Conservation (phyloP, 1,140 invertebrate genomes). For the Rhizoglyphus robini region DNA sequence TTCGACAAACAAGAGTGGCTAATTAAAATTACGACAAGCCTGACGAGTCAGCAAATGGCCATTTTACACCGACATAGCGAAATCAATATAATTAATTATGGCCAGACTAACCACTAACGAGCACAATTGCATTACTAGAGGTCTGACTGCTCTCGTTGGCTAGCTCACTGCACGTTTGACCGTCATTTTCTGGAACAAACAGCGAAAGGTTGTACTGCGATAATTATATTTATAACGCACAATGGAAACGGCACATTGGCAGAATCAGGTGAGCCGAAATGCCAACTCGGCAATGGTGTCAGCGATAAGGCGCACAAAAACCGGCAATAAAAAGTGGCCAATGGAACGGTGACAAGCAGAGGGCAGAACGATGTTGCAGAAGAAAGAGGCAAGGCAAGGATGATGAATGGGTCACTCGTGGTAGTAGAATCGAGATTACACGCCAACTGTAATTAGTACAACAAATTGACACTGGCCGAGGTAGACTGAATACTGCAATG, state of each 20-base stretch:
- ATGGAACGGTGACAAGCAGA: slow-evolving; percentile 4
- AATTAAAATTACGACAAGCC: neutral
- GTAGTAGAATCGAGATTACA: slow-evolving; percentile 3
- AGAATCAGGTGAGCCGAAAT: slow-evolving; percentile 6
- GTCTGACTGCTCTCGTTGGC: too few relatives aligned
- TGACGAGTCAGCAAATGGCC: neutral
- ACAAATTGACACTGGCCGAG: neutral
- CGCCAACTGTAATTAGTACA: slow-evolving; percentile 1
- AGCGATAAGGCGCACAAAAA: neutral
- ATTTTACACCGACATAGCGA: neutral
- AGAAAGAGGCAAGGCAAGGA: slow-evolving; percentile 5
- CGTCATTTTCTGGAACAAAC: slow-evolving; percentile 11
- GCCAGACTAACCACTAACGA: too few relatives aligned
- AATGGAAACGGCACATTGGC: neutral
- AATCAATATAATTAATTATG: neutral
- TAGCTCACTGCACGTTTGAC: neutral
- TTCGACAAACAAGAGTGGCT: neutral
- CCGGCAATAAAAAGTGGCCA: neutral
- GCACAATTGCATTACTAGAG: too few relatives aligned
- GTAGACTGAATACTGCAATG: too few relatives aligned
- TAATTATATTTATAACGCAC: neutral
- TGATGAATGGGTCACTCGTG: slow-evolving; percentile 11
- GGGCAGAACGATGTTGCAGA: neutral
- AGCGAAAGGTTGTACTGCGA: neutral
- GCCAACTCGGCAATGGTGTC: neutral